phyloP scores from a whole-genome alignment of 2,113 vertebrate species.

The Callipepla squamata region DNA sequence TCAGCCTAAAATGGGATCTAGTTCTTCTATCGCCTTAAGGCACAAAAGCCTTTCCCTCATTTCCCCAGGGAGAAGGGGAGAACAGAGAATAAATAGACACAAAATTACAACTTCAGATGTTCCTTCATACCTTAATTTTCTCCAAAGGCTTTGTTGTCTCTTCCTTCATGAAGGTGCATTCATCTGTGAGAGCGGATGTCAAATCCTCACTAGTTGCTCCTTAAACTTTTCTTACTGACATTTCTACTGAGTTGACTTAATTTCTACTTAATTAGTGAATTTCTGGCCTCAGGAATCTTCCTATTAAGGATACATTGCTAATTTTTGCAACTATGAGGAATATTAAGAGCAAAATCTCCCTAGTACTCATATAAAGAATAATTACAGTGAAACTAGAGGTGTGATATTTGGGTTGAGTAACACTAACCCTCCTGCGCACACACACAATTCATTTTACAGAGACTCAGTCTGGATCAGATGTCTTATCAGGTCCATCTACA shows the following conservation, averaged over 20 bases:
- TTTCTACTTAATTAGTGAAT: background rate
- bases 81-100: background rate
- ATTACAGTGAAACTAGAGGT: background rate
- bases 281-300: background rate
- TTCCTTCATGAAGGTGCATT: background rate
- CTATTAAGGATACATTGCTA: background rate
- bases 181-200: background rate
- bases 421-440: background rate
- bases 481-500: background rate
- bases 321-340: background rate
- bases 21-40: background rate
- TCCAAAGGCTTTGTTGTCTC: background rate
- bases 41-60: background rate
- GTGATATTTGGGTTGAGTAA: background rate
- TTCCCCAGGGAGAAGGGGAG: background rate
- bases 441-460: background rate
- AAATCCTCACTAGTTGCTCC: background rate
- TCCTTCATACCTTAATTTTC: background rate
- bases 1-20: background rate
- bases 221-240: background rate
- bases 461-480: background rate
- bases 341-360: background rate
- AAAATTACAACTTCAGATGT: background rate
- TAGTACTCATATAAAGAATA: background rate
- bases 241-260: background rate